phyloP scores from a whole-genome alignment of 2,888 invertebrate species.

The Spisula subtruncata region DNA sequence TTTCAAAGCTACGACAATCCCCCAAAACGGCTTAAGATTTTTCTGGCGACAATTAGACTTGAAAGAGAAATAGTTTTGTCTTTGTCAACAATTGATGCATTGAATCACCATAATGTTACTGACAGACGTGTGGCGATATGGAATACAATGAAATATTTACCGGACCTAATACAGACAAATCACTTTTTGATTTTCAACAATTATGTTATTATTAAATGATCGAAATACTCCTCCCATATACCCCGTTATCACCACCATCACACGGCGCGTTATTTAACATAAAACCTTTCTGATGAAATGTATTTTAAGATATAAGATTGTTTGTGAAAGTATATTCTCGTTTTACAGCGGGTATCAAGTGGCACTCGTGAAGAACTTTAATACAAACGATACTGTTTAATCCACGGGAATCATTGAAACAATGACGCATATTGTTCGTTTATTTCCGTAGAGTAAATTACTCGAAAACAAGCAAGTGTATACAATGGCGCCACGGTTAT shows the following conservation, averaged over 20 bases:
- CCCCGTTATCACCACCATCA: conserved; percentile 29
- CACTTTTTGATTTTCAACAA: background rate
- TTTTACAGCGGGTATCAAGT: conserved; percentile 40
- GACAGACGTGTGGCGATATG: background rate
- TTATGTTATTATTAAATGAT: background rate
- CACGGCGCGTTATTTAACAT: conserved; percentile 6
- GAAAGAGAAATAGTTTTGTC: background rate
- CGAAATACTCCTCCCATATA: conserved; percentile 17
- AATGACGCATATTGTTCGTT: conserved; percentile 21
- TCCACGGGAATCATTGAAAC: background rate
- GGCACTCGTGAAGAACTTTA: background rate
- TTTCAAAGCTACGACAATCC: too few relatives aligned
- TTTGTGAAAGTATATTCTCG: background rate
- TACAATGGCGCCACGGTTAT: conserved; percentile 15
- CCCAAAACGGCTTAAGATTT: background rate
- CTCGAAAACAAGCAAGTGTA: conserved; percentile 12
- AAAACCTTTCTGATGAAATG: conserved; percentile 29
- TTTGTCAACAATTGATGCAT: background rate
- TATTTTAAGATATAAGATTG: conserved; percentile 38
- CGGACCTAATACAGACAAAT: background rate
- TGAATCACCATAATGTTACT: background rate
- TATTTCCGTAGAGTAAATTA: conserved; percentile 11
- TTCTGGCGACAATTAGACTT: background rate
- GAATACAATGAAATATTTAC: background rate
- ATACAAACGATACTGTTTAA: background rate